phyloP scores from a whole-genome alignment of 2,888 invertebrate species.

The Philonicus albiceps region DNA sequence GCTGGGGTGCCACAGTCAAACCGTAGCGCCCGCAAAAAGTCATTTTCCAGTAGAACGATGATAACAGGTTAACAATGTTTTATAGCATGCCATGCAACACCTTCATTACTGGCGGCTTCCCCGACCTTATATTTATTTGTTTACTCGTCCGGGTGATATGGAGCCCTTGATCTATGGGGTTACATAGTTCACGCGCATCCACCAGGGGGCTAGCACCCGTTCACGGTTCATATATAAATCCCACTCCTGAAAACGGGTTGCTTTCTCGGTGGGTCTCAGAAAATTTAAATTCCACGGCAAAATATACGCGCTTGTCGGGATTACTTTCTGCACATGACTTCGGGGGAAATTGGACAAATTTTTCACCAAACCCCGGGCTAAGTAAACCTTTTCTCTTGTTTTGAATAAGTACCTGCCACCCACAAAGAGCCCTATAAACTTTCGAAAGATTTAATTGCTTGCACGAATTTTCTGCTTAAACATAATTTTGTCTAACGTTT shows the following conservation, averaged over 20 bases:
- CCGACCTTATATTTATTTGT: neutral
- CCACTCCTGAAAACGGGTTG: neutral
- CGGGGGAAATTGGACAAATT: neutral
- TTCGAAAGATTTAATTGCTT: neutral
- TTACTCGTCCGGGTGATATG: neutral
- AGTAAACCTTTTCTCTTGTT: neutral
- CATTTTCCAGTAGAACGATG: neutral
- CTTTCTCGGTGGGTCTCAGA: neutral
- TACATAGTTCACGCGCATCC: neutral
- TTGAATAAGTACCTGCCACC: neutral
- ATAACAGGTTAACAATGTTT: neutral
- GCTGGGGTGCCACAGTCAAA: neutral
- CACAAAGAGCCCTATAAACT: neutral
- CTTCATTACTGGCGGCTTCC: neutral
- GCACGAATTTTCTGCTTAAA: neutral
- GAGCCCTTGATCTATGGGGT: neutral
- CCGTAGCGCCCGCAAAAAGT: neutral
- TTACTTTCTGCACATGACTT: neutral
- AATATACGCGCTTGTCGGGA: neutral
- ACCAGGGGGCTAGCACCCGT: neutral
- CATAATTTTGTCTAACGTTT: neutral
- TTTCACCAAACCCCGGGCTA: neutral
- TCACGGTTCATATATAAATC: neutral
- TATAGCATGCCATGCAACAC: neutral
- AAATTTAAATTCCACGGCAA: neutral